A percentile compares a stretch with the other conserved stretches of the same genome.
Evolutionary conservation across 2,797 vertebrate genomes (phyloP).

Genomic region (Adrianichthys oophorus): DNA sequence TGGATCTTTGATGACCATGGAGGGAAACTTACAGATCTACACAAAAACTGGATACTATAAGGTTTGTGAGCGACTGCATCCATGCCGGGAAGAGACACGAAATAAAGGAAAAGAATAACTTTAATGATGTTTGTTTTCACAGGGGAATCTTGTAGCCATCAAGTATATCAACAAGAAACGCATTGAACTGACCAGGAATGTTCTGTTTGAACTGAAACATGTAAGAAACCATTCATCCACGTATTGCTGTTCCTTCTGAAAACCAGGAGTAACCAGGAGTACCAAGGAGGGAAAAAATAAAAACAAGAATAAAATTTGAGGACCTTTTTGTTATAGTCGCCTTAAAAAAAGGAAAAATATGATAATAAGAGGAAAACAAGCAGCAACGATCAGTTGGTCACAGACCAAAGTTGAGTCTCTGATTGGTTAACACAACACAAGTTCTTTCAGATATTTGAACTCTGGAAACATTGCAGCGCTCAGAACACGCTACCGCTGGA

Average conservation of each 20-base stretch:
- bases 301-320: too few species aligned
- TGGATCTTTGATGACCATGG: slow-evolving; percentile 85
- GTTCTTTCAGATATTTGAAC: too few species aligned
- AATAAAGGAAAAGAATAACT: neutral
- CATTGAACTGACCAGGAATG: slow-evolving; percentile 86
- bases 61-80: slow-evolving; percentile 61
- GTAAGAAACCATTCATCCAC: slow-evolving; percentile 64
- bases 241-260: neutral
- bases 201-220: slow-evolving; percentile 91
- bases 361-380: too few species aligned
- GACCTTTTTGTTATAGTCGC: too few species aligned
- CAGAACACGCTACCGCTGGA: too few species aligned
- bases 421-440: too few species aligned
- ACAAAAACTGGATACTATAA: slow-evolving; percentile 91
- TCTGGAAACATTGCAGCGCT: too few species aligned
- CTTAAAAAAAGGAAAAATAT: too few species aligned
- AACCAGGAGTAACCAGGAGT: too few species aligned
- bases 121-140: slow-evolving; percentile 26
- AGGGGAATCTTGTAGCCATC: slow-evolving; percentile 92
- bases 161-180: slow-evolving; percentile 89
- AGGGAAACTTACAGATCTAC: slow-evolving; percentile 89
- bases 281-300: too few species aligned
- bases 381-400: too few species aligned
- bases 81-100: neutral
- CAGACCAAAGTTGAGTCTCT: too few species aligned